Evolutionary conservation across 2,113 vertebrate genomes (phyloP), one percentile per base, ranked within the genome.

Genomic region (Columba janthina): DNA sequence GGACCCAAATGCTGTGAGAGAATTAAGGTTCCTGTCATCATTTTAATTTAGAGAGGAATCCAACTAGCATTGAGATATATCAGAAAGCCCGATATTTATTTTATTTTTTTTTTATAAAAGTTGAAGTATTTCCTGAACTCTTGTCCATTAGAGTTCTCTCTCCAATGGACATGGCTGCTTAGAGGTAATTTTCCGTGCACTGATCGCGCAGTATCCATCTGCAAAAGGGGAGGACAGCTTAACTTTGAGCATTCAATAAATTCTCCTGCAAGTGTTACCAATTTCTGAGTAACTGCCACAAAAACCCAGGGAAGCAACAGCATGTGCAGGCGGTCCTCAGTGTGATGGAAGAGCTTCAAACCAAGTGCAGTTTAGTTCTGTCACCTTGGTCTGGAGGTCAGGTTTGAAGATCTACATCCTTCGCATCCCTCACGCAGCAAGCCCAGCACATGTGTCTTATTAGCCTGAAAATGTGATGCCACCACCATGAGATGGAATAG

Each of bases 61-160:
- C 60, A 83, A 0, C 12, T 28, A 58, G 10, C 11, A 50, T 2
- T 0, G 1, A 57, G 15, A 64, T 36, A 24, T 8, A 34, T 48
- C 28, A 81, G 48, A 62, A 72, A 73, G 20, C 15, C 20, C 66
- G 9, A 10, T 71, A 16, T 38, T 46, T 80, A 38, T 82, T 38
- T 46, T 80, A 38, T 82, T 54, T 18, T 46, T 46, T 46, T 46
- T 44, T 18, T 18, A 46, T 25, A 60, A 56, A 54, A 17, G 12
- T 3, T 0, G 20, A 72, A 42, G 12, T 66, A 66, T 36, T 66
- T 72, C 21, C 48, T 46, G 32, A 81, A 28, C 40, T 89, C 17
- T 24, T 31, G 28, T 21, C 38, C 69, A 51, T 48, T 38, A 74
- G 24, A 29, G 9, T 40, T 67, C 25, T 65, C 19, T 64, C 22